These are phyloP conservation scores for Equus przewalskii DNA, from an alignment of 2,113 vertebrate species.

Conservation along the genomic window DNA sequence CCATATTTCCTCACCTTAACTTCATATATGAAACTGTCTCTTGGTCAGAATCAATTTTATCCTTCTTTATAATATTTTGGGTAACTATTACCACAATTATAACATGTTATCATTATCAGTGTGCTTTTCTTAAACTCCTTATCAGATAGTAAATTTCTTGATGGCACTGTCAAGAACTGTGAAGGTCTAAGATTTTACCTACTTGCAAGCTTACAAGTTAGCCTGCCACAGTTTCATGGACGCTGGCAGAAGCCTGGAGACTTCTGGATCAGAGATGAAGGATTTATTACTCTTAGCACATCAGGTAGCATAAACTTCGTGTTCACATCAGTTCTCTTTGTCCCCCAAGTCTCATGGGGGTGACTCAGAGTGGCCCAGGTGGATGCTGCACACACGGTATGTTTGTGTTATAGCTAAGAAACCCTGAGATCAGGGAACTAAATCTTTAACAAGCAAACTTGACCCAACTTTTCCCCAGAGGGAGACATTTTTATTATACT, in stretches of 20 bases:
- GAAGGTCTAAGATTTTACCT: neutral
- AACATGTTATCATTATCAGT: neutral
- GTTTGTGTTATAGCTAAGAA: neutral
- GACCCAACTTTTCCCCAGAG: neutral
- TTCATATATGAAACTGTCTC: neutral
- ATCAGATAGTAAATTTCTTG: slow-evolving; percentile 32
- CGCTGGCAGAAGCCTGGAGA: slow-evolving; percentile 2
- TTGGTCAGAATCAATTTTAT: slow-evolving; percentile 10
- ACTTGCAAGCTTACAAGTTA: neutral
- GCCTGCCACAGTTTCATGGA: neutral
- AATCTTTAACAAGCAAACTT: slow-evolving; percentile 27
- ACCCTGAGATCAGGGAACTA: neutral
- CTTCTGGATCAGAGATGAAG: neutral
- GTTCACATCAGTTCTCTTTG: neutral
- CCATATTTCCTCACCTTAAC: neutral
- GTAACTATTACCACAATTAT: neutral
- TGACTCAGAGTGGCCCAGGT: neutral
- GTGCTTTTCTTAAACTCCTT: neutral
- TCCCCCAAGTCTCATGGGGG: neutral
- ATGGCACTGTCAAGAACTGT: neutral
- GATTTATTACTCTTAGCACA: neutral
- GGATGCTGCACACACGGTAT: neutral
- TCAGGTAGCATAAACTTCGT: neutral
- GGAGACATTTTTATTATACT: neutral
- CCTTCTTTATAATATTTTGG: neutral